Evolutionary conservation across 2,888 invertebrate genomes (phyloP).

Genomic region (Eueremaeus valkanovi): DNA sequence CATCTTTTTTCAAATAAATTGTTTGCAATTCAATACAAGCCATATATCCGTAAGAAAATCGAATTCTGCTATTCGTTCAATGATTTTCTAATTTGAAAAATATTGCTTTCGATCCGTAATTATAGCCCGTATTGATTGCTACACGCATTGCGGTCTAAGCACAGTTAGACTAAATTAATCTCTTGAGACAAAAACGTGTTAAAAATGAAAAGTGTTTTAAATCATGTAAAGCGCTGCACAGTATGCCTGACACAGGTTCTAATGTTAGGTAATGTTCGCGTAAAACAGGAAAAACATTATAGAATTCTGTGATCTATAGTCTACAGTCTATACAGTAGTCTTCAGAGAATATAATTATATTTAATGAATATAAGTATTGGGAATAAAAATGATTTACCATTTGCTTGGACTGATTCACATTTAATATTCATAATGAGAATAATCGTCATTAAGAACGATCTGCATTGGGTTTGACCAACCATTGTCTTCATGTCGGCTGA

Average conservation of each 20-base stretch:
- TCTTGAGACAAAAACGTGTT: neutral
- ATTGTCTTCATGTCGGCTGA: conserved; percentile 8
- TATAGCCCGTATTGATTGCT: neutral
- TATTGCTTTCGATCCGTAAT: conserved; percentile 1
- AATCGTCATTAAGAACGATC: neutral
- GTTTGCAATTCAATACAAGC: neutral
- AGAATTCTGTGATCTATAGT: too few species aligned
- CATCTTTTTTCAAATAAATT: neutral
- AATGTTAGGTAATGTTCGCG: neutral
- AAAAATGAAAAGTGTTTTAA: neutral
- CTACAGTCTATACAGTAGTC: too few species aligned
- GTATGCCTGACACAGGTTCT: neutral
- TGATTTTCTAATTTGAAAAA: conserved; percentile 2
- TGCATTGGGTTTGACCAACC: neutral
- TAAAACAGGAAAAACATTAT: neutral
- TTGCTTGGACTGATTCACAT: neutral
- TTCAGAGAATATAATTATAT: neutral
- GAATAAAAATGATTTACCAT: neutral
- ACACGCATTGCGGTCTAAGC: neutral
- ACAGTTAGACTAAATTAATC: neutral
- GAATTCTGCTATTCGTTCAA: neutral
- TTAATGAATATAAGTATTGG: neutral
- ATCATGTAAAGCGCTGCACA: neutral
- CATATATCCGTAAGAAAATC: neutral
- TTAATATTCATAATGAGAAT: neutral